Percentiles rank a stretch among this genome's conserved stretches.
Evolutionary conservation across 30 jellyfish, hydroid and myxozoan genomes (phyloP).

Genomic region (Turritopsis rubra): DNA sequence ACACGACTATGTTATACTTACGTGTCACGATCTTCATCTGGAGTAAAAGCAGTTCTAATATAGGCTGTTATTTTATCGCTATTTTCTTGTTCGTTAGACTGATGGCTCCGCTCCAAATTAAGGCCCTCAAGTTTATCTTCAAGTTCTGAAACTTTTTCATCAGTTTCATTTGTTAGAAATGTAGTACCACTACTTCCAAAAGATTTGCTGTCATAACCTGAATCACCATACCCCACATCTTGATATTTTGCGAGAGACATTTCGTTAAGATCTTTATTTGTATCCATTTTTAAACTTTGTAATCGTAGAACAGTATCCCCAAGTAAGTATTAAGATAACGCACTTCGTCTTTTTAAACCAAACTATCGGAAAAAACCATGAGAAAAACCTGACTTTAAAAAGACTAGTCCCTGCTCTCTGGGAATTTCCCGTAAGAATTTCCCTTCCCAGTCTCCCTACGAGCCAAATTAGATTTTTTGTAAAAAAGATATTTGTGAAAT

Average conservation of each 20-base stretch:
- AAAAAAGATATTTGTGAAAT: too few relatives aligned
- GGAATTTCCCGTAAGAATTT: neutral
- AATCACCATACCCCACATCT: neutral
- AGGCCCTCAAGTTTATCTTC: neutral
- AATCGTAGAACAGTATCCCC: neutral
- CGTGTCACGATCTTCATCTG: constrained; percentile 26
- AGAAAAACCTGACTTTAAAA: neutral
- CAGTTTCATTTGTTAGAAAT: neutral
- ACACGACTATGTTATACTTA: neutral
- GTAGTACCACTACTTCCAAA: constrained; percentile 4
- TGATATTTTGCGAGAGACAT: constrained; percentile 4
- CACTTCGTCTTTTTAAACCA: neutral
- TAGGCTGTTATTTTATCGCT: neutral
- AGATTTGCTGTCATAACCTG: neutral
- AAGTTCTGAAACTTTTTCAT: neutral
- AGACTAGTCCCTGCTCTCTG: neutral
- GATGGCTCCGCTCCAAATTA: neutral
- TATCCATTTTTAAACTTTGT: neutral
- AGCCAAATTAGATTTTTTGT: too few relatives aligned
- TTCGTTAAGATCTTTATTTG: neutral
- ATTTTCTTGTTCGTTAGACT: neutral
- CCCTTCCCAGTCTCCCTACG: too few relatives aligned
- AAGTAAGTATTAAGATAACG: neutral
- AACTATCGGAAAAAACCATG: neutral
- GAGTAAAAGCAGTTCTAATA: constrained; percentile 9